Percentiles rank a stretch among this genome's conserved stretches.
phyloP scores from a whole-genome alignment of 2,888 invertebrate species.

The Pterostichus niger region DNA sequence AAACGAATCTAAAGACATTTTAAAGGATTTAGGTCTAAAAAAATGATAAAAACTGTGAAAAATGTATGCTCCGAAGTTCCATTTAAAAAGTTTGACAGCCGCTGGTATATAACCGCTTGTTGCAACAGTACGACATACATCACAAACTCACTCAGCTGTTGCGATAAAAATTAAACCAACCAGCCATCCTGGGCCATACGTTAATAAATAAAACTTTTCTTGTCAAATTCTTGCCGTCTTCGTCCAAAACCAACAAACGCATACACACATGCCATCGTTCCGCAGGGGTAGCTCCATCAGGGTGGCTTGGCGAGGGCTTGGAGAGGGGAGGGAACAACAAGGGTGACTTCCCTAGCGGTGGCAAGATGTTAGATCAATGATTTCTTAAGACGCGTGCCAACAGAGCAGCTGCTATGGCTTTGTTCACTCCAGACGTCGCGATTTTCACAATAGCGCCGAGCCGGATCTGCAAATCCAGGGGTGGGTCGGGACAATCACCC shows the following conservation, averaged over 20 bases:
- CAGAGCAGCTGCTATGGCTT: constrained; percentile 41
- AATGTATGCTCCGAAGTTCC: too few species aligned
- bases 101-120: not conserved
- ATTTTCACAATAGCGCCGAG: constrained; percentile 52
- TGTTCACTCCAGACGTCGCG: constrained; percentile 63
- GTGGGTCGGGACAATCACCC: constrained; percentile 26
- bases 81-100: not conserved
- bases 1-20: too few species aligned
- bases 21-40: too few species aligned
- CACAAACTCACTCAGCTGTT: constrained; percentile 8
- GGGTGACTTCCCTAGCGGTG: constrained; percentile 50
- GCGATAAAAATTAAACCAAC: not conserved
- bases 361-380: constrained; percentile 60
- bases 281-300: constrained; percentile 13
- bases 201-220: constrained; percentile 20
- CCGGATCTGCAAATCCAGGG: constrained; percentile 55
- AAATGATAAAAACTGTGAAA: not conserved
- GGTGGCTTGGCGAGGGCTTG: not conserved
- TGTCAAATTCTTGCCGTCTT: not conserved
- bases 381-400: constrained; percentile 66
- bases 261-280: constrained; percentile 21
- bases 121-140: constrained; percentile 7
- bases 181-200: not conserved
- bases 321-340: not conserved
- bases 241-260: constrained; percentile 8